A percentile compares a stretch with the other conserved stretches of the same genome.
Conservation (phyloP, 1,140 invertebrate genomes). For the Drosophila sproati region DNA sequence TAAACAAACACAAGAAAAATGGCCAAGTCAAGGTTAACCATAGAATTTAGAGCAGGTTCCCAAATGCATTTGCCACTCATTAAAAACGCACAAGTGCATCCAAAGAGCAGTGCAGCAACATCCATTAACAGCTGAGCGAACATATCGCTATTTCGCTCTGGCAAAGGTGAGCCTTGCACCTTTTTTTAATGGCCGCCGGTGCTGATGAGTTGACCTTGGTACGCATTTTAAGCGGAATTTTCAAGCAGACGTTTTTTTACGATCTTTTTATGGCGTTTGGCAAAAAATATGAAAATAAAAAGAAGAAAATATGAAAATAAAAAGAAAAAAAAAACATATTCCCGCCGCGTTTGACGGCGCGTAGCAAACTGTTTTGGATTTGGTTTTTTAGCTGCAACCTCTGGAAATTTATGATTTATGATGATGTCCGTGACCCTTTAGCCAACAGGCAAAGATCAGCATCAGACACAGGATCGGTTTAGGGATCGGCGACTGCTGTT, state of each 20-base stretch:
- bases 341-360: constrained; percentile 56
- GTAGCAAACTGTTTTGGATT: constrained; percentile 72
- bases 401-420: constrained; percentile 83
- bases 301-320: constrained; percentile 6
- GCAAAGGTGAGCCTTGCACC: constrained; percentile 33
- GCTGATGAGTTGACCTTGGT: constrained; percentile 64
- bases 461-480: constrained; percentile 33
- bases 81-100: constrained; percentile 73
- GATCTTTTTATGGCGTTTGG: constrained; percentile 48
- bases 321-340: constrained; percentile 14
- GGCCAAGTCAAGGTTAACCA: constrained; percentile 45
- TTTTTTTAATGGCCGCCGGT: constrained; percentile 71
- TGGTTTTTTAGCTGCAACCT: constrained; percentile 72
- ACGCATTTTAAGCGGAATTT: constrained; percentile 72
- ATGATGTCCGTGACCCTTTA: constrained; percentile 75
- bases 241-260: constrained; percentile 67
- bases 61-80: constrained; percentile 43
- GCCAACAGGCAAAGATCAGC: constrained; percentile 55
- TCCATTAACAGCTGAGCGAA: constrained; percentile 14
- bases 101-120: constrained; percentile 5
- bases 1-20: constrained; percentile 43
- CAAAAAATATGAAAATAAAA: constrained; percentile 20
- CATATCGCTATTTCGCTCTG: constrained; percentile 9
- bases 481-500: constrained; percentile 69
- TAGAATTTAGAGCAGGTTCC: constrained; percentile 32